Evolutionary conservation across 2,797 vertebrate genomes (phyloP).

Genomic region (Enteromius radiatus): DNA sequence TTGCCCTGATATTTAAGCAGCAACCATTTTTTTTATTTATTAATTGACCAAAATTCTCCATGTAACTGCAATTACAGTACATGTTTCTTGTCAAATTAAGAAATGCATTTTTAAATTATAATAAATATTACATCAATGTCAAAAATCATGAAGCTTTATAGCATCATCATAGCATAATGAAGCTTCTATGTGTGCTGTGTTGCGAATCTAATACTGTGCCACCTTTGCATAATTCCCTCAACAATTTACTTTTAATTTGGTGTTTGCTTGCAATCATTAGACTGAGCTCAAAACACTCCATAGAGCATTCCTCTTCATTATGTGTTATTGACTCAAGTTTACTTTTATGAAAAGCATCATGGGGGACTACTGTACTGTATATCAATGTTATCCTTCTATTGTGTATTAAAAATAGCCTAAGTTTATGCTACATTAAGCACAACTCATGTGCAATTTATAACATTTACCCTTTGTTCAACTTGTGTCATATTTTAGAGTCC

Average conservation of each 20-base stretch:
- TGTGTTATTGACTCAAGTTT: not conserved
- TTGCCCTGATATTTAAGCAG: not conserved
- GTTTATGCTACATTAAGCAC: not conserved
- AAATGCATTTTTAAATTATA: not conserved
- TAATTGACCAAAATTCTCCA: not conserved
- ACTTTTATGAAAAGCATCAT: not conserved
- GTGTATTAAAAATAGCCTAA: not conserved
- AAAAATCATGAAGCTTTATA: not conserved
- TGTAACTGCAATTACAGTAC: not conserved
- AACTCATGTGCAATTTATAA: not conserved
- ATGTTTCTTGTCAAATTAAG: not conserved
- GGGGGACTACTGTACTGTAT: not conserved
- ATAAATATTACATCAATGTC: not conserved
- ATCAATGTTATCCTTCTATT: not conserved
- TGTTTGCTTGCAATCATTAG: slow-evolving; percentile 42
- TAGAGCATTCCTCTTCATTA: slow-evolving; percentile 17
- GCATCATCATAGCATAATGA: not conserved
- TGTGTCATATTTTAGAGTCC: not conserved
- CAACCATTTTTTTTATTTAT: not conserved
- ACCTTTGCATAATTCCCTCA: slow-evolving; percentile 42
- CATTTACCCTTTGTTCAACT: not conserved
- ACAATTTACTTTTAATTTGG: slow-evolving; percentile 54
- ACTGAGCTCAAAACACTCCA: slow-evolving; percentile 36
- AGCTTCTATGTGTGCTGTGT: not conserved
- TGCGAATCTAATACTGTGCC: slow-evolving; percentile 36